A percentile compares a stretch with the other conserved stretches of the same genome.
Evolutionary conservation across 2,888 invertebrate genomes (phyloP).

Genomic region (Oegoconia quadripuncta): DNA sequence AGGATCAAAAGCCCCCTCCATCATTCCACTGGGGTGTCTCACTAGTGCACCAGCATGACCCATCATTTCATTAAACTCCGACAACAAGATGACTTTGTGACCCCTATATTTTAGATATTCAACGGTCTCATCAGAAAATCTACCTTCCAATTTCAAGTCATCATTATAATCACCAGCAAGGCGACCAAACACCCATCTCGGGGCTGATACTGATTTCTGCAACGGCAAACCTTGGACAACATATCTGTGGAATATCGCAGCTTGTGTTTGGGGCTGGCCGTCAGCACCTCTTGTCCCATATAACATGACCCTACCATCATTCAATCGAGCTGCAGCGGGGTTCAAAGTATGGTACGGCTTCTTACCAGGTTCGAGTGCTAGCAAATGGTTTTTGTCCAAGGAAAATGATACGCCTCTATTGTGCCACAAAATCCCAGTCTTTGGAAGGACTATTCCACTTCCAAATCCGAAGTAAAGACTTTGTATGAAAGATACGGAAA

Average conservation of each 20-base stretch:
- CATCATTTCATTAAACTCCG: conserved; percentile 39
- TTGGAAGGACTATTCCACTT: conserved; percentile 57
- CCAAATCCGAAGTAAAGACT: conserved; percentile 58
- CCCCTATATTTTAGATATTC: conserved; percentile 50
- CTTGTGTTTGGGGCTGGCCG: conserved; percentile 66
- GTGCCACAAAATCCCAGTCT: conserved; percentile 65
- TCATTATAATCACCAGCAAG: conserved; percentile 30
- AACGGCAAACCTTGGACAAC: conserved; percentile 52
- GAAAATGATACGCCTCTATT: conserved; percentile 56
- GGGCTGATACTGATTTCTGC: conserved; percentile 47
- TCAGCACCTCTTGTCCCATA: conserved; percentile 68
- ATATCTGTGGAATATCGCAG: conserved; percentile 66
- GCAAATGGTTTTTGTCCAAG: conserved; percentile 43
- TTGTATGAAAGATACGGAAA: conserved; percentile 68
- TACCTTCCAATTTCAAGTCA: conserved; percentile 46
- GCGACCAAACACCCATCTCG: conserved; percentile 61
- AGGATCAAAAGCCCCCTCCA: conserved; percentile 64
- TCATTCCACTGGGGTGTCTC: conserved; percentile 49
- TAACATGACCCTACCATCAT: conserved; percentile 60
- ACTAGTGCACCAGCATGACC: conserved; percentile 63
- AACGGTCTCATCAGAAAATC: conserved; percentile 48
- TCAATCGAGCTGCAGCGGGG: conserved; percentile 55
- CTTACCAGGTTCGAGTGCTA: conserved; percentile 56
- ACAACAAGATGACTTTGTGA: conserved; percentile 43
- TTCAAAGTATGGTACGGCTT: conserved; percentile 65